A percentile compares a stretch with the other conserved stretches of the same genome.
phyloP scores from a whole-genome alignment of 2,113 vertebrate species.

The Alligator sinensis region DNA sequence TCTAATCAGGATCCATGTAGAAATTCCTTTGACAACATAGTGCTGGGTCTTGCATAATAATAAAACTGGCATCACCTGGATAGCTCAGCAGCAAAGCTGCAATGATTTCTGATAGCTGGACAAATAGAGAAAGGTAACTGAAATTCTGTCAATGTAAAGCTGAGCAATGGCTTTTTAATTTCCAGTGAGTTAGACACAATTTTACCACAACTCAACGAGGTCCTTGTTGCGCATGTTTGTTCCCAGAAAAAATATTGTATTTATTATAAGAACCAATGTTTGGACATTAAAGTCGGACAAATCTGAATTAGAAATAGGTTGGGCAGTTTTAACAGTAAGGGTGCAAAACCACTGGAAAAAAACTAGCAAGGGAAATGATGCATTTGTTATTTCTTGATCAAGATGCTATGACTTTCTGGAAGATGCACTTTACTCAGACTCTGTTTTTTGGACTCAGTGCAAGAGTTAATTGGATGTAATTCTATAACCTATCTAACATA shows the following conservation, averaged over 20 bases:
- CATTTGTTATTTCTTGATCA: background rate
- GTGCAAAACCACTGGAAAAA: background rate
- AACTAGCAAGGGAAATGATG: background rate
- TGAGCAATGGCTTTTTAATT: background rate
- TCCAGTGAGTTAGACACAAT: background rate
- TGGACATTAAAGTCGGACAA: background rate
- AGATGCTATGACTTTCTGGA: background rate
- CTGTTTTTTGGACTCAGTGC: background rate
- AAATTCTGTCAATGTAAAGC: constrained; percentile 6
- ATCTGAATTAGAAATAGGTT: background rate
- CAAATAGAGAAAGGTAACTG: background rate
- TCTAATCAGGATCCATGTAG: constrained; percentile 49
- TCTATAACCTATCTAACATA: background rate
- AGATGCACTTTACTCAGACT: background rate
- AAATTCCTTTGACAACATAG: constrained; percentile 21
- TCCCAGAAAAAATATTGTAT: background rate
- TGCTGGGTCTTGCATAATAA: constrained; percentile 22
- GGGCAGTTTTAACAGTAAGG: background rate
- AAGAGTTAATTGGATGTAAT: background rate
- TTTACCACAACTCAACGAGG: background rate
- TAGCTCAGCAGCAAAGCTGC: constrained; percentile 28
- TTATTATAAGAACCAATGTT: background rate
- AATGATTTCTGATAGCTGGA: constrained; percentile 7
- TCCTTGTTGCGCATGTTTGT: background rate
- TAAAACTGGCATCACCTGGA: constrained; percentile 15